Evolutionary conservation across 1,140 invertebrate species (phyloP).

Genomic region (Drosophila lowei): DNA sequence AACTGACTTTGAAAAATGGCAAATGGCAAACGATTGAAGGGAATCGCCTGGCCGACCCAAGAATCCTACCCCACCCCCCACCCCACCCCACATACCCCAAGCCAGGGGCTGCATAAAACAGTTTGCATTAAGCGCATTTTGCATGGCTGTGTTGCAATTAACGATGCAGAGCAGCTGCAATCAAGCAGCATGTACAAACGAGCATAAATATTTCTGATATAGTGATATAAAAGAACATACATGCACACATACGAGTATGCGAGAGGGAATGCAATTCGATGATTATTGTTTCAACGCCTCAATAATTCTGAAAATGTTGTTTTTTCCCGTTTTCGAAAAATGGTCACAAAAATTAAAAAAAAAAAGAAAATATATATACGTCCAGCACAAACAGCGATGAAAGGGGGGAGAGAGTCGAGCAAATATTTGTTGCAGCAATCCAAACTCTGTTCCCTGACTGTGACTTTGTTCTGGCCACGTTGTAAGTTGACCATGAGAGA

Average conservation of each 20-base stretch:
- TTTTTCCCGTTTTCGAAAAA: constrained; percentile 45
- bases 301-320: constrained; percentile 65
- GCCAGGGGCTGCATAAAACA: constrained; percentile 13
- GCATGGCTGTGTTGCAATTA: constrained; percentile 70
- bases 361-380: too few species aligned
- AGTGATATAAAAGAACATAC: neutral
- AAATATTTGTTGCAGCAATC: constrained; percentile 76
- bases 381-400: constrained; percentile 10
- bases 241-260: constrained; percentile 20
- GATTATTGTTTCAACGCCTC: constrained; percentile 80
- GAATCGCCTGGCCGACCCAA: neutral
- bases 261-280: constrained; percentile 41
- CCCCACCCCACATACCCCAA: neutral
- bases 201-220: constrained; percentile 13
- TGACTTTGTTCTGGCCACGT: constrained; percentile 39
- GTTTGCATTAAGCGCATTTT: constrained; percentile 65
- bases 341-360: constrained; percentile 44
- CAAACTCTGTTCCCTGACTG: constrained; percentile 37
- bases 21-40: constrained; percentile 49
- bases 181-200: constrained; percentile 38
- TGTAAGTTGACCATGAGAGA: constrained; percentile 56
- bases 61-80: too few species aligned
- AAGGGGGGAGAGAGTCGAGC: constrained; percentile 19
- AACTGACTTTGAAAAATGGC: constrained; percentile 72
- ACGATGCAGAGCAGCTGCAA: constrained; percentile 65